A percentile compares a stretch with the other conserved stretches of the same genome.
These are phyloP conservation scores for Anthoscopus minutus DNA, from an alignment of 2,113 vertebrate genomes.

Conservation along the genomic window DNA sequence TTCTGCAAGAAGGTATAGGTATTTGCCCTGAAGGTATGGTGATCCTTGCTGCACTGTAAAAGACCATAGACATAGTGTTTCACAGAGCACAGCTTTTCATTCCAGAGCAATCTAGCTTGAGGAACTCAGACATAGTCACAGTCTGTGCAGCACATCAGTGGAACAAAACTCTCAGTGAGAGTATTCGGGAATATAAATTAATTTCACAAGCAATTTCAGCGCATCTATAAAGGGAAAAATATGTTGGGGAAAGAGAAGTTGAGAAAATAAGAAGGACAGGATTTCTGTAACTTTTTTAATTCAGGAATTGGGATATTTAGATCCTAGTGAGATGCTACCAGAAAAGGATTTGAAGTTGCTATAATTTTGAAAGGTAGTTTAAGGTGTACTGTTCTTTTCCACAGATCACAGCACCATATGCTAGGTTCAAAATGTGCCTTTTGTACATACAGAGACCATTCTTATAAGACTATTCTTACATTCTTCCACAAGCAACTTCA, in stretches of 20 bases:
- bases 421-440: neutral
- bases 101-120: neutral
- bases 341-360: neutral
- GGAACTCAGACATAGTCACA: neutral
- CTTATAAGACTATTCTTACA: neutral
- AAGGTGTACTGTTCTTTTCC: neutral
- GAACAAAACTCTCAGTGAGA: neutral
- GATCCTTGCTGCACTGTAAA: neutral
- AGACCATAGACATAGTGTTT: neutral
- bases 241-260: neutral
- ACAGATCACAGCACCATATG: neutral
- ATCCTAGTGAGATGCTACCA: neutral
- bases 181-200: neutral
- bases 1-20: neutral
- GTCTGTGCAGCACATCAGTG: neutral
- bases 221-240: neutral
- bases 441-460: neutral
- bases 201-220: neutral
- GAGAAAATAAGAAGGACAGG: neutral
- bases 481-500: neutral
- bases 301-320: neutral
- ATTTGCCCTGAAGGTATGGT: neutral
- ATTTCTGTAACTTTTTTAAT: neutral
- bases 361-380: neutral
- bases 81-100: neutral